Percentiles rank a stretch among this genome's conserved stretches.
These are phyloP conservation scores for Bembecia ichneumoniformis DNA, from an alignment of 2,888 invertebrate species.

Conservation along the genomic window DNA sequence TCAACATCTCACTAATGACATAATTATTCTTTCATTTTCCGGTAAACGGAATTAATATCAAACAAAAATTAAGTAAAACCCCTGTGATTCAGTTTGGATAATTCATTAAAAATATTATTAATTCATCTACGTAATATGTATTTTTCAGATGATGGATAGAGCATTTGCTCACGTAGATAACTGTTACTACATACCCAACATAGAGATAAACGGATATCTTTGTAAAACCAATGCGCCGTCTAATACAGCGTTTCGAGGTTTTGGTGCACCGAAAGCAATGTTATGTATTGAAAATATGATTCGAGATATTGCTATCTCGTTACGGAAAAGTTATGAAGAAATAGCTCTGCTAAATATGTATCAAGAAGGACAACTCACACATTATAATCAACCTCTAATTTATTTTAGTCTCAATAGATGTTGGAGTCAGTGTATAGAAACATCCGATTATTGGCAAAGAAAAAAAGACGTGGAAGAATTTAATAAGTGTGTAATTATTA, in stretches of 20 bases:
- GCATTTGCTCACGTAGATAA: constrained; percentile 86
- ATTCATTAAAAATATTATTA: neutral
- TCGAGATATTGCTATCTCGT: constrained; percentile 79
- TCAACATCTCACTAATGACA: too few relatives aligned
- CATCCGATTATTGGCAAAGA: constrained; percentile 75
- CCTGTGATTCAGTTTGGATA: neutral
- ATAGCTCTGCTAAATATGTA: constrained; percentile 83
- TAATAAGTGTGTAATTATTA: constrained; percentile 71
- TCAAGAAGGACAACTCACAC: constrained; percentile 82
- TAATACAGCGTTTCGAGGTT: constrained; percentile 94
- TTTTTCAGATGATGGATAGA: constrained; percentile 80
- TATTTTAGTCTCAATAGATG: constrained; percentile 82
- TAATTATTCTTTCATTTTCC: neutral
- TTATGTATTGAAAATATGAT: constrained; percentile 84
- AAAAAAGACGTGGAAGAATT: constrained; percentile 75
- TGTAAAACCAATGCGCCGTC: constrained; percentile 93
- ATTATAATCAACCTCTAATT: constrained; percentile 81
- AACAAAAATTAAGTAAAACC: neutral
- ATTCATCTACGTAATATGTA: neutral
- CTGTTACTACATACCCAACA: constrained; percentile 83
- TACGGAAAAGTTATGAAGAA: constrained; percentile 76
- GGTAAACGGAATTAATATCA: neutral
- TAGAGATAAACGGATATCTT: constrained; percentile 77
- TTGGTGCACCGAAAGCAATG: constrained; percentile 93
- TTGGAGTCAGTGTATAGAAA: constrained; percentile 81